A percentile compares a stretch with the other conserved stretches of the same genome.
Evolutionary conservation across 2,888 invertebrate species (phyloP).

Genomic region (Lamproptera curius): DNA sequence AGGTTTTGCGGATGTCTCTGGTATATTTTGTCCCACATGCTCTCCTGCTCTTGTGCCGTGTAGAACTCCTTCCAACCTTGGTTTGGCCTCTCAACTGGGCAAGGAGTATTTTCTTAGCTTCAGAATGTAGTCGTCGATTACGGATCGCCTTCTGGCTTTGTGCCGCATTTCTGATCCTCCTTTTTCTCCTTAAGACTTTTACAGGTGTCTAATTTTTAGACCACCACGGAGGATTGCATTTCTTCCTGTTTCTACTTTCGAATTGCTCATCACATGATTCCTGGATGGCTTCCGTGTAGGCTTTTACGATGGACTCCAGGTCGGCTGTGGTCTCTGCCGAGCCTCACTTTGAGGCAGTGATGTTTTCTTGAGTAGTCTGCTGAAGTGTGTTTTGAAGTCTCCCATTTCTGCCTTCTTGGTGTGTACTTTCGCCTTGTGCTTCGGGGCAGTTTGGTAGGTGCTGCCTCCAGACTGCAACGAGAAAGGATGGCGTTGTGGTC

Average conservation of each 20-base stretch:
- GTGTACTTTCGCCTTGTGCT: conserved; percentile 24
- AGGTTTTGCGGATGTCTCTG: background rate
- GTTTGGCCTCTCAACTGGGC: conserved; percentile 22
- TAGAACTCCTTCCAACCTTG: conserved; percentile 28
- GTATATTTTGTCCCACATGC: conserved; percentile 20
- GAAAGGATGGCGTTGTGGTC: conserved; percentile 31
- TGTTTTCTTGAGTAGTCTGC: background rate
- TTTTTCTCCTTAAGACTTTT: conserved; percentile 14
- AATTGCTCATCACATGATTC: conserved; percentile 5
- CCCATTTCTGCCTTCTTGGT: conserved; percentile 25
- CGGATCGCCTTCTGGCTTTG: conserved; percentile 10
- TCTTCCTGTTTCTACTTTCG: background rate
- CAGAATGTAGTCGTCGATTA: conserved; percentile 23
- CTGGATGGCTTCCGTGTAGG: conserved; percentile 13
- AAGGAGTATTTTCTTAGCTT: conserved; percentile 18
- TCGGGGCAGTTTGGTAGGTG: background rate
- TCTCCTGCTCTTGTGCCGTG: conserved; percentile 24
- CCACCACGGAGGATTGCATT: conserved; percentile 13
- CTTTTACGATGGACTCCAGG: conserved; percentile 3
- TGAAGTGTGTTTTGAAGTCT: conserved; percentile 8
- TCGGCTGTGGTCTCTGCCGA: background rate
- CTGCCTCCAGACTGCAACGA: conserved; percentile 7
- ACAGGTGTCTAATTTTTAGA: background rate
- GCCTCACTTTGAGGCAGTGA: conserved; percentile 4
- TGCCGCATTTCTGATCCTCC: conserved; percentile 19